These are phyloP conservation scores for Pseudomyrmex cubaensis DNA, from an alignment of 1,140 invertebrate genomes.

Conservation along the genomic window DNA sequence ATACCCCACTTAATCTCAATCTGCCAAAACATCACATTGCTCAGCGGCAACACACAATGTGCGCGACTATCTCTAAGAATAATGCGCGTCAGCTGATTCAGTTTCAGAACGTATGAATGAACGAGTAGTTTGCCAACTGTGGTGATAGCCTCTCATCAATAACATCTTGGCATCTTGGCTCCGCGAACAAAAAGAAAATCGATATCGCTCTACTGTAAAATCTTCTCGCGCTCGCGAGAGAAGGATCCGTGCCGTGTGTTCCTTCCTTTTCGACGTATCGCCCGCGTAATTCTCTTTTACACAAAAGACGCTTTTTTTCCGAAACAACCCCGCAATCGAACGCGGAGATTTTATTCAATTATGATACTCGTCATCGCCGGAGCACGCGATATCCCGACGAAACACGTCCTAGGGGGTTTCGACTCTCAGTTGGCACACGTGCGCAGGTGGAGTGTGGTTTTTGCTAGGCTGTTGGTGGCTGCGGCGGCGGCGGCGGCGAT, in stretches of 20 bases:
- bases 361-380: constrained; percentile 55
- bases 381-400: constrained; percentile 65
- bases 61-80: constrained; percentile 47
- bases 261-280: no score
- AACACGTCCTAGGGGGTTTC: constrained; percentile 72
- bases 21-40: constrained; percentile 15
- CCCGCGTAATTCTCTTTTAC: no score
- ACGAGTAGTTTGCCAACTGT: constrained; percentile 40
- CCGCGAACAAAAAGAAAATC: not conserved
- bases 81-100: constrained; percentile 56
- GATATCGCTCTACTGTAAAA: not conserved
- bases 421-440: constrained; percentile 76
- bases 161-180: constrained; percentile 26
- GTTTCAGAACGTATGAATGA: constrained; percentile 46
- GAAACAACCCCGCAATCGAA: constrained; percentile 1
- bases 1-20: constrained; percentile 22
- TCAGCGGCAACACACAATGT: not conserved
- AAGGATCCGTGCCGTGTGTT: no score
- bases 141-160: constrained; percentile 52
- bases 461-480: constrained; percentile 54
- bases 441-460: constrained; percentile 76
- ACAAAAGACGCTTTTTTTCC: not conserved
- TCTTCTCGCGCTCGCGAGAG: not conserved
- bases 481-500: not conserved
- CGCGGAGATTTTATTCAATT: constrained; percentile 61